Base-by-base conservation (phyloP, 2,888 invertebrate genomes). In the Alviniconcha strummeri region DNA sequence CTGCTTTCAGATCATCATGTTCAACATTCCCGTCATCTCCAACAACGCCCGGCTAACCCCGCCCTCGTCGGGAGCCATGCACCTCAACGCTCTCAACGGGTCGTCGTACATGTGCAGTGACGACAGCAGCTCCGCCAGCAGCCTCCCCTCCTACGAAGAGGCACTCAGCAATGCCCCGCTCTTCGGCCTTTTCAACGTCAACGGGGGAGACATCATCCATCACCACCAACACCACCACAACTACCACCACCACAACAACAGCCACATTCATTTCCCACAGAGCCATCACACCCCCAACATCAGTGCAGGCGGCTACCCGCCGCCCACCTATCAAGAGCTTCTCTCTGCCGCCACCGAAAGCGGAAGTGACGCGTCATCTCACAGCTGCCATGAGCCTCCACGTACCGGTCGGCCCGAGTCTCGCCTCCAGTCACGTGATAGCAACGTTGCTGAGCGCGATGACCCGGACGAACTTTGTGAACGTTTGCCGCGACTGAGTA, bases 41-140 rank as follows among this genome's bases (percentile, higher is more conserved):
- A 72, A 60, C 36, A 74, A 60, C 17, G 54, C 84, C 69, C 81
- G 84, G 19, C 57, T 52, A n/a, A 57, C 55, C 56, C 52, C 71
- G 36, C 82, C 79, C 4, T 74, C 84, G 15, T 84, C 78, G n/a
- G 84, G 84, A 13, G 56, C 79, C 15, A 84, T 84, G 84, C 84
- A 82, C 13, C 84, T 84, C 60, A 84, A 84, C 56, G 84, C 84
- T 17, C 82, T 84, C 64, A 81, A 84, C 77, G 79, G 75, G 17
- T 84, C 72, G 57, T 84, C 56, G 17, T 69, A 54, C 19, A 15
- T 13, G 74, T 64, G 57, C 57, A 55, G 71, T 72, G 69, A 83
- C 81, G 15, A 36, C 75, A 8, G n/a, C 81, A 17, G 17, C 74
- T n/a, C n/a, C 74, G 8, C 69, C 74, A 19, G 17, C 74, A 13